Evolutionary conservation across 2,113 vertebrate genomes (phyloP), one percentile per base, ranked within the genome.

Genomic region (Bambusicola thoracicus): DNA sequence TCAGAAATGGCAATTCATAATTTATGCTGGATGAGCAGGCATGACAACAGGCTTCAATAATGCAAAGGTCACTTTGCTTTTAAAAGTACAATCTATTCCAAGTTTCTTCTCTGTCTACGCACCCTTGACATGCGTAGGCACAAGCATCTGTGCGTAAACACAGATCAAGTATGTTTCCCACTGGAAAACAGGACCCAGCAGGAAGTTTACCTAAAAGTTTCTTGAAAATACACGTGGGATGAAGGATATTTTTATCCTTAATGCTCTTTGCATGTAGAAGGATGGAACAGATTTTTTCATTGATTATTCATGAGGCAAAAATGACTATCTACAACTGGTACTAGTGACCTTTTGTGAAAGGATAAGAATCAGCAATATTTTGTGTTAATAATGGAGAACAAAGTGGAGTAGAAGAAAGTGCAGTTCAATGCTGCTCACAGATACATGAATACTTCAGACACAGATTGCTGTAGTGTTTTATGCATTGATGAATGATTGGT

Each of bases 301-400:
- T 82, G 51, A 30, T 90, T 76, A 84, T 88, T 88, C 58, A 89
- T 81, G 69, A 88, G 62, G 30, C 24, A 84, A 59, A 59, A 87
- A 66, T 15, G 27, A 19, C 8, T 36, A 11, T 73, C 20, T 63
- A 13, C 14, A 6, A 30, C 16, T 84, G 40, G 11, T 87, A 69
- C 5, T 15, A 29, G 41, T n/a, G 53, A 51, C 18, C 13, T 43
- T 63, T 74, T n/a, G 22, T 30, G 59, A 56, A 67, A 67, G 29
- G 44, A 58, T 12, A 81, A 22, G 32, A 87, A 11, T 6, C 19
- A 73, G 36, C 17, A 83, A 36, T 40, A 25, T 40, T 84, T 73
- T 79, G 3, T 79, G 38, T 41, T 93, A 69, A 43, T 92, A 79
- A 72, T 41, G 58, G 44, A 90, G 43, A 20, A 53, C 25, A 61